Evolutionary conservation across 2,888 invertebrate genomes (phyloP), one percentile per base, ranked within the genome.

Genomic region (Chloroclystis v-ata): DNA sequence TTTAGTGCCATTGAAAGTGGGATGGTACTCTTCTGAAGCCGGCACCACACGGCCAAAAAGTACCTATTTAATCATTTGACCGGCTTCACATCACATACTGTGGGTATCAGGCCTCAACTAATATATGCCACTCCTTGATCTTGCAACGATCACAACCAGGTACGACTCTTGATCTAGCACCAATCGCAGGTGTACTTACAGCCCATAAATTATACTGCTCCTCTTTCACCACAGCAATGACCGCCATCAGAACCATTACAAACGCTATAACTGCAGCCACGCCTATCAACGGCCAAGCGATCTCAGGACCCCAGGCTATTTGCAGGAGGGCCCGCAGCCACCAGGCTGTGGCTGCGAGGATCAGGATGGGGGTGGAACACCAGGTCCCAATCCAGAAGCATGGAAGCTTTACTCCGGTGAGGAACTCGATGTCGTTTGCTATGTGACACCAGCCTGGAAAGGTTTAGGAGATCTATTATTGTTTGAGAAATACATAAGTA

Each of bases 141-240:
- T n/a, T n/a, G n/a, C n/a, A n/a, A n/a, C n/a, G n/a, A n/a, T n/a
- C n/a, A n/a, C n/a, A n/a, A n/a, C n/a, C n/a, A n/a, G n/a, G n/a
- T n/a, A n/a, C n/a, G n/a, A n/a, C n/a, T n/a, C n/a, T n/a, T n/a
- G n/a, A n/a, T n/a, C n/a, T n/a, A n/a, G n/a, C n/a, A n/a, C n/a
- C n/a, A n/a, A n/a, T n/a, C n/a, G n/a, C n/a, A n/a, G n/a, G n/a
- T n/a, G n/a, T n/a, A 71, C 79, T 72, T 37, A 86, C 87, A 38
- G 84, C 67, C 28, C 77, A 53, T 13, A 87, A 74, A 69, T 87
- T 87, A 63, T 75, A 87, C 47, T 87, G 86, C 48, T 87, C 86
- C 47, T 87, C 86, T 43, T 85, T 86, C 0, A 78, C 82, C 1
- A 86, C 86, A 42, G 83, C 82, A 1, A 85, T 65, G 1, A 72